A percentile compares a stretch with the other conserved stretches of the same genome.
phyloP scores from a whole-genome alignment of 2,113 vertebrate species.

The Penelope pileata region DNA sequence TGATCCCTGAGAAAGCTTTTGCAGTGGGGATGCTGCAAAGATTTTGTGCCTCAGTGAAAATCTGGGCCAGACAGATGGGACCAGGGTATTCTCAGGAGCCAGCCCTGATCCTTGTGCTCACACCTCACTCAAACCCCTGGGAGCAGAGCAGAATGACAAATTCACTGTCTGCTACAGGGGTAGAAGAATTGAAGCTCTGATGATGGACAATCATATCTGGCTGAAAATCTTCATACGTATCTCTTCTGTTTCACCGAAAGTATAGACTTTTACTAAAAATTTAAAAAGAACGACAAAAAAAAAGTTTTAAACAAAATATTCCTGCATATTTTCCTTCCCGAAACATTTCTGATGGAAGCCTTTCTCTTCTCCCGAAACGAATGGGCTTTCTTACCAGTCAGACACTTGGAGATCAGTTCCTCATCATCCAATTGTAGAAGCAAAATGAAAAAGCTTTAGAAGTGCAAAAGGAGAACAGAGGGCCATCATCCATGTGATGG shows the following conservation, averaged over 20 bases:
- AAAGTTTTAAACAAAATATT: neutral
- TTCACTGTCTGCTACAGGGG: neutral
- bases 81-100: neutral
- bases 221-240: neutral
- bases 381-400: neutral
- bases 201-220: neutral
- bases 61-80: neutral
- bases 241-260: neutral
- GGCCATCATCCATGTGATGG: neutral
- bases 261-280: neutral
- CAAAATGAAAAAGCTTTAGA: neutral
- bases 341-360: neutral
- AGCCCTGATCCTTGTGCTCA: neutral
- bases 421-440: neutral
- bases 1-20: neutral
- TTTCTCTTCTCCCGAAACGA: neutral
- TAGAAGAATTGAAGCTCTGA: neutral
- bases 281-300: neutral
- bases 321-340: neutral
- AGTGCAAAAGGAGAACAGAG: neutral
- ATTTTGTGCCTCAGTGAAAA: fast-evolving
- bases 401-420: neutral
- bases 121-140: neutral
- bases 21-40: neutral
- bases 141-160: neutral